Base-by-base conservation (phyloP, 2,113 vertebrate species). In the Heterotis niloticus region DNA sequence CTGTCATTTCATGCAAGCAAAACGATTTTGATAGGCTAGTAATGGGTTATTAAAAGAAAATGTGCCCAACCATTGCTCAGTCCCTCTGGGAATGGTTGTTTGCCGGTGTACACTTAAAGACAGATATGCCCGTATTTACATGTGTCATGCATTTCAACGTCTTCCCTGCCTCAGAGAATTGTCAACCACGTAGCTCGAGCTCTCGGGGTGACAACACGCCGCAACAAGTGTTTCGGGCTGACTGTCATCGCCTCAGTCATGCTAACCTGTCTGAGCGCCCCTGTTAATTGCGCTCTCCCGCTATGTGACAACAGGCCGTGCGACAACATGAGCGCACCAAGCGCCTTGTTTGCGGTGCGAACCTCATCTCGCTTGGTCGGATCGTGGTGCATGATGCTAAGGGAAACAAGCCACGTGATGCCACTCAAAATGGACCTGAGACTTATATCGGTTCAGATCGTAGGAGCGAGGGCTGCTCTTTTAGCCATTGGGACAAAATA, bases 41-140 rank as follows among this genome's bases (percentile, higher is more conserved):
- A 86, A 88, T 86, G 81, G 83, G 79, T 78, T 84, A 82, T 83
- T 85, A 82, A 86, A 78, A 82, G 59, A 60, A 78, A 83, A 71
- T 34, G 74, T 73, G 54, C 73, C 79, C 71, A 77, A 67, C 83
- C 84, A 78, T 86, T 81, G 60, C 18, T 13, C 10, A 12, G 26
- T 81, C 84, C 82, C 84, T 1, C n/a, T 73, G 81, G 85, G 80
- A 67, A 13, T 57, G 2, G 16, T 75, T 83, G 84, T 85, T 82
- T 85, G 83, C 60, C 60, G 80, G 73, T 80, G 69, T 73, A 68
- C 75, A 69, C 24, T 28, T 26, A 74, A 65, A 79, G 70, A 68
- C 77, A 66, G 81, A 73, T 81, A 81, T 78, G 80, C 76, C 75
- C 74, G 23, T 84, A 84, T 85, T 83, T 84, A 84, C 83, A 82